These are phyloP conservation scores for Drosophila orosa DNA, from an alignment of 1,140 invertebrate species.

Conservation along the genomic window DNA sequence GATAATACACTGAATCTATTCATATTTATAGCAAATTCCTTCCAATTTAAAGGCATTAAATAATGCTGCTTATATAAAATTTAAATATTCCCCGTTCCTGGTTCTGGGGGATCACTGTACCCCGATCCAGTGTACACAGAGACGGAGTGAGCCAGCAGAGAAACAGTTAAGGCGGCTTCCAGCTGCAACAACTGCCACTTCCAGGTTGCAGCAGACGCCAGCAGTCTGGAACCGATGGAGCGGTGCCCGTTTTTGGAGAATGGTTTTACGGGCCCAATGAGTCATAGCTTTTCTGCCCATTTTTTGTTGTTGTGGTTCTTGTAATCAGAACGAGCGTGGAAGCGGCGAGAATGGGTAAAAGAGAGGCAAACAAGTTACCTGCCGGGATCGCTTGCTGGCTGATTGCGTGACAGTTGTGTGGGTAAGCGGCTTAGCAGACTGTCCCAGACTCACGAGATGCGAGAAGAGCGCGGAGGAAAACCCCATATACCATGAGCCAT, in stretches of 20 bases:
- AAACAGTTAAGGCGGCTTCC: slow-evolving; percentile 71
- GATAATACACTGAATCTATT: too few species aligned
- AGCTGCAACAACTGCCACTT: slow-evolving; percentile 60
- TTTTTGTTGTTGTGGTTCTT: slow-evolving; percentile 38
- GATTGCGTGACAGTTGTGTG: slow-evolving; percentile 75
- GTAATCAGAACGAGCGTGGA: slow-evolving; percentile 68
- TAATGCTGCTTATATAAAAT: background rate
- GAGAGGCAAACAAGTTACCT: slow-evolving; percentile 74
- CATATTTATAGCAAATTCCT: background rate
- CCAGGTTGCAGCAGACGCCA: slow-evolving; percentile 56
- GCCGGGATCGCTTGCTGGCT: slow-evolving; percentile 32
- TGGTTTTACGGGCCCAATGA: slow-evolving; percentile 52
- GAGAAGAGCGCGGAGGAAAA: slow-evolving; percentile 18
- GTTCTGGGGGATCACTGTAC: slow-evolving; percentile 3
- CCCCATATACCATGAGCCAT: slow-evolving; percentile 32
- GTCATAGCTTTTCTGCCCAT: slow-evolving; percentile 58
- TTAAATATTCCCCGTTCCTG: background rate
- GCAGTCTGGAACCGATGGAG: slow-evolving; percentile 55
- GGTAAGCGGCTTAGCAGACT: slow-evolving; percentile 75
- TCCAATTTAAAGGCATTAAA: background rate
- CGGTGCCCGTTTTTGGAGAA: slow-evolving; percentile 57
- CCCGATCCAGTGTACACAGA: slow-evolving; percentile 43
- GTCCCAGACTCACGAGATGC: slow-evolving; percentile 35
- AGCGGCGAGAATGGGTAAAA: slow-evolving; percentile 58
- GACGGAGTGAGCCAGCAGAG: slow-evolving; percentile 27